phyloP scores from a whole-genome alignment of 2,888 invertebrate species.

The Calameuta filiformis region DNA sequence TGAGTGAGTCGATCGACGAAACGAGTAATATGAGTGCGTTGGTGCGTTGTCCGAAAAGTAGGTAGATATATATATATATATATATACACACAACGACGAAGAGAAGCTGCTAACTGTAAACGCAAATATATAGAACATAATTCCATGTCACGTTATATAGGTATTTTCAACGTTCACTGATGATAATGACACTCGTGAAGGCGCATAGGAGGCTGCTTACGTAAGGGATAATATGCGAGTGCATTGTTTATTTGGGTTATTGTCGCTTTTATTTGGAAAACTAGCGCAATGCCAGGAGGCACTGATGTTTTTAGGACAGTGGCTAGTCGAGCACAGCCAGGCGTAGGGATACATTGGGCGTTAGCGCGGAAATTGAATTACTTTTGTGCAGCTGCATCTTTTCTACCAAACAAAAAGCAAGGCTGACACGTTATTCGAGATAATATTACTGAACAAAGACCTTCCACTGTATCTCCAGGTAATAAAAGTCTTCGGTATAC shows the following conservation, averaged over 20 bases:
- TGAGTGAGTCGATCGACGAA: neutral
- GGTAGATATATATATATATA: neutral
- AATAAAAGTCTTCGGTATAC: neutral
- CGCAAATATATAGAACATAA: neutral
- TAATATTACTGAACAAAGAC: neutral
- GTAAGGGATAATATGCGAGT: conserved; percentile 4
- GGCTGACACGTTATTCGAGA: neutral
- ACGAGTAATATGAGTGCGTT: neutral
- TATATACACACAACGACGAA: neutral
- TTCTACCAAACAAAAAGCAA: neutral
- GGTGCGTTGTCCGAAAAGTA: neutral
- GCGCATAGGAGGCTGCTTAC: neutral
- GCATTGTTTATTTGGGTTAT: conserved; percentile 40
- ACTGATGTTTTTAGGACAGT: conserved; percentile 33
- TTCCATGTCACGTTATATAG: neutral
- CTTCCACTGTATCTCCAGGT: neutral
- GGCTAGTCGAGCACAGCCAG: neutral
- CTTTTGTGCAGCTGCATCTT: conserved; percentile 36
- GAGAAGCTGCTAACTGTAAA: neutral
- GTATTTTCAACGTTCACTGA: neutral
- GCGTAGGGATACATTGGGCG: conserved; percentile 25
- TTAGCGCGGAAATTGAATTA: conserved; percentile 50
- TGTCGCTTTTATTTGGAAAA: conserved; percentile 20
- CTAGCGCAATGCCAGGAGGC: conserved; percentile 4
- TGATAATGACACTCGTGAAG: neutral